phyloP scores from a whole-genome alignment of 2,113 vertebrate species.

The Regulus satrapa region DNA sequence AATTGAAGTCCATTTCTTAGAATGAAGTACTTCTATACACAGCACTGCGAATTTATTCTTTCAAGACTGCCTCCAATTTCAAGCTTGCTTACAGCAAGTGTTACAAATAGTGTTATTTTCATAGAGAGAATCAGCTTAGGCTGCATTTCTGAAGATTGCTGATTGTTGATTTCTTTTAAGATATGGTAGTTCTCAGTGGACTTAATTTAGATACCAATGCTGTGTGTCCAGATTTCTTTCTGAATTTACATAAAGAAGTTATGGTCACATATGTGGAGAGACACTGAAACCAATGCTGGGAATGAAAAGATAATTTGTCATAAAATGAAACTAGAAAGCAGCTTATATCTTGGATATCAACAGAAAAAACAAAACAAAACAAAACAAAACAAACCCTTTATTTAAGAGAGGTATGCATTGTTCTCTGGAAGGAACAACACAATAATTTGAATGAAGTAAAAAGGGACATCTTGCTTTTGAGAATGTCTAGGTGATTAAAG shows the following conservation, averaged over 20 bases:
- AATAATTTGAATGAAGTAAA: background rate
- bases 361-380: no score
- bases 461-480: background rate
- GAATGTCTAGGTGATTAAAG: background rate
- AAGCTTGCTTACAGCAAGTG: conserved; percentile 16
- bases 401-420: background rate
- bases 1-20: conserved; percentile 68
- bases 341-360: background rate
- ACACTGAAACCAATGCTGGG: background rate
- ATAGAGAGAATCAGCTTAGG: background rate
- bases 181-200: background rate
- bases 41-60: background rate
- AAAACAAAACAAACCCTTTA: background rate
- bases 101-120: conserved; percentile 42
- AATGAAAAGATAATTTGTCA: background rate
- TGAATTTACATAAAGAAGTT: background rate
- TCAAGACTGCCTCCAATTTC: conserved; percentile 25
- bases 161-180: background rate
- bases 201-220: conserved; percentile 9
- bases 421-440: background rate
- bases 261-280: background rate
- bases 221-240: background rate
- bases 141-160: background rate
- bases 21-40: conserved; percentile 7
- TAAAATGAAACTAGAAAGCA: background rate